phyloP scores from a whole-genome alignment of 1,140 invertebrate genomes.

The Listronotus oregonensis region DNA sequence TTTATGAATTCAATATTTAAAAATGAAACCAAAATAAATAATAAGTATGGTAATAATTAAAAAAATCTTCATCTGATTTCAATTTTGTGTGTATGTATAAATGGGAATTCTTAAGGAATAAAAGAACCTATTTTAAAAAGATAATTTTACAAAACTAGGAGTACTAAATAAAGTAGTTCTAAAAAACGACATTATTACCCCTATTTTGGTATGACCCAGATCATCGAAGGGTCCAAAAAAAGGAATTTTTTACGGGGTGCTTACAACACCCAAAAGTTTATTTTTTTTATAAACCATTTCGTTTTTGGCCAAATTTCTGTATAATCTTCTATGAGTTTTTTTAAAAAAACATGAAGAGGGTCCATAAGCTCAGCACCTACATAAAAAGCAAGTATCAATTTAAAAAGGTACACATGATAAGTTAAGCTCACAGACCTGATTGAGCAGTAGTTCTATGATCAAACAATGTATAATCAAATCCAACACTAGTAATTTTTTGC shows the following conservation, averaged over 20 bases:
- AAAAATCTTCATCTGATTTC: too few species aligned
- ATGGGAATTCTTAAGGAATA: too few species aligned
- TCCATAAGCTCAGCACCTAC: conserved; percentile 86
- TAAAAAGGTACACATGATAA: background rate
- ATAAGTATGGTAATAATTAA: too few species aligned
- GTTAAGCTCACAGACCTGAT: conserved; percentile 10
- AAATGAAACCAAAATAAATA: too few species aligned
- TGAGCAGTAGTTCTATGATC: conserved; percentile 79
- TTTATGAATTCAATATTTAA: too few species aligned
- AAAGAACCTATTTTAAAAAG: too few species aligned
- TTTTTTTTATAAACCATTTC: conserved; percentile 98
- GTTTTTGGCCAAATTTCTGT: conserved; percentile 94
- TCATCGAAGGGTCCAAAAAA: conserved; percentile 93
- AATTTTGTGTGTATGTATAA: too few species aligned
- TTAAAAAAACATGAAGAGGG: conserved; percentile 96
- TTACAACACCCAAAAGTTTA: conserved; percentile 85
- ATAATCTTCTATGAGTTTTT: conserved; percentile 87
- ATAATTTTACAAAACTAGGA: too few species aligned
- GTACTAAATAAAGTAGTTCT: too few species aligned
- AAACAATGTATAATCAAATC: conserved; percentile 97
- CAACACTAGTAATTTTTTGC: conserved; percentile 90
- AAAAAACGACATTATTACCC: conserved; percentile 79
- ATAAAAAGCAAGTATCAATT: conserved; percentile 1
- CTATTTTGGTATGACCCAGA: conserved; percentile 88
- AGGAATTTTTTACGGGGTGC: conserved; percentile 89